Conservation (phyloP, 2,888 invertebrate species). For the Psylliodes chrysocephalus region DNA sequence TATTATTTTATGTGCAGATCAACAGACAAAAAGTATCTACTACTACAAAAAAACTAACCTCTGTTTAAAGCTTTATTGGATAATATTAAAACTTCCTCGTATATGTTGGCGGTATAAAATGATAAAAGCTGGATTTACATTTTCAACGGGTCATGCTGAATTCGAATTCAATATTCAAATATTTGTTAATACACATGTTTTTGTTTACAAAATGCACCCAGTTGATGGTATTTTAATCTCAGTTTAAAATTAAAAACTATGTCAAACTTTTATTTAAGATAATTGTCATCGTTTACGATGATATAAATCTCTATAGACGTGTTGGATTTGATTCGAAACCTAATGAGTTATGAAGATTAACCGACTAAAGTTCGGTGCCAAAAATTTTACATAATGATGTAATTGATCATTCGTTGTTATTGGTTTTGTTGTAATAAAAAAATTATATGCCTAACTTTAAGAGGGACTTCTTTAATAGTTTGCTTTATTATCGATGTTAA, state of each 20-base stretch:
- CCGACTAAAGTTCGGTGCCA: neutral
- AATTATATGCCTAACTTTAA: neutral
- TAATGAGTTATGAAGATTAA: too few species aligned
- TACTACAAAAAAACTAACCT: too few species aligned
- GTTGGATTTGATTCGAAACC: neutral
- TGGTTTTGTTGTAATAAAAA: slow-evolving; percentile 5
- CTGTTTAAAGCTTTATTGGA: too few species aligned
- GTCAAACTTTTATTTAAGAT: neutral
- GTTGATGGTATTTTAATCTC: neutral
- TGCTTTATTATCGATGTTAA: neutral
- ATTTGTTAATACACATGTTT: too few species aligned
- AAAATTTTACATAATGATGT: slow-evolving; percentile 8
- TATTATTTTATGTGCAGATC: too few species aligned
- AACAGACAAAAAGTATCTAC: too few species aligned
- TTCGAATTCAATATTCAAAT: too few species aligned
- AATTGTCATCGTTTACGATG: slow-evolving; percentile 5
- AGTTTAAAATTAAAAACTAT: slow-evolving; percentile 7
- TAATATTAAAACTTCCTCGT: too few species aligned
- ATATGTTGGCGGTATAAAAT: too few species aligned
- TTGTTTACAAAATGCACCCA: too few species aligned
- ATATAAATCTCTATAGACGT: neutral
- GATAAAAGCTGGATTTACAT: too few species aligned
- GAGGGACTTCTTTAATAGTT: neutral
- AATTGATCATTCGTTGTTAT: neutral
- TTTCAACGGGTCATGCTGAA: too few species aligned